Base-by-base conservation (phyloP, 2,797 vertebrate genomes). In the Anguilla megastoma region DNA sequence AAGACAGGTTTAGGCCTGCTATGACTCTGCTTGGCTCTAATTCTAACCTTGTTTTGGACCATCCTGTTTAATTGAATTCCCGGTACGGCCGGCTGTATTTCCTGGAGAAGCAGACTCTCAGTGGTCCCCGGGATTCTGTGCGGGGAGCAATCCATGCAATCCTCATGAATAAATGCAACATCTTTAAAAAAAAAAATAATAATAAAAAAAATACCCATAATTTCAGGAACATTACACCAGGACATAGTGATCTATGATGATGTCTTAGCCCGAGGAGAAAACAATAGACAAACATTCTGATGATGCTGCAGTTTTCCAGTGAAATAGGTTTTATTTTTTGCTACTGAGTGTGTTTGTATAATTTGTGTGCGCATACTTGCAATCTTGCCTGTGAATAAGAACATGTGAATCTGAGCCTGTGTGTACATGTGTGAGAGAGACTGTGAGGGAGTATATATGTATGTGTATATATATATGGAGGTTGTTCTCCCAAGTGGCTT, bases 41-140 rank as follows among this genome's bases (percentile, higher is more conserved):
- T 87, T 71, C 10, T 30, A 84, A 87, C 30, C 69, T 66, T 54
- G 71, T 84, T 71, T 60, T 41, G 45, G 60, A 84, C 83, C 79
- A 87, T 84, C 86, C 87, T 71, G 33, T 54, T 84, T 71, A 84
- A 87, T 56, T 69, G 41, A 84, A 66, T 83, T 87, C 69, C 80
- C 79, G 2, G 69, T 45, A 33, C 50, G 56, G 56, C 41, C 7
- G 30, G 16, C 24, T 10, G 30, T 84, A 63, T 52, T 1, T 63
- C 76, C 52, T 0, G 79, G 60, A 71, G 52, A 71, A 82, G 8
- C 45, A 12, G 33, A 16, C 14, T n/a, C 56, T 36, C 33, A 18
- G 74, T 79, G 18, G 33, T 87, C 84, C 87, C 45, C 30, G 30
- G 69, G 80, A 56, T 63, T 69, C 16, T 56, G 87, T 54, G 87